A percentile compares a stretch with the other conserved stretches of the same genome.
These are phyloP conservation scores for Malthinus flaveolus DNA, from an alignment of 2,888 invertebrate species.

Conservation along the genomic window DNA sequence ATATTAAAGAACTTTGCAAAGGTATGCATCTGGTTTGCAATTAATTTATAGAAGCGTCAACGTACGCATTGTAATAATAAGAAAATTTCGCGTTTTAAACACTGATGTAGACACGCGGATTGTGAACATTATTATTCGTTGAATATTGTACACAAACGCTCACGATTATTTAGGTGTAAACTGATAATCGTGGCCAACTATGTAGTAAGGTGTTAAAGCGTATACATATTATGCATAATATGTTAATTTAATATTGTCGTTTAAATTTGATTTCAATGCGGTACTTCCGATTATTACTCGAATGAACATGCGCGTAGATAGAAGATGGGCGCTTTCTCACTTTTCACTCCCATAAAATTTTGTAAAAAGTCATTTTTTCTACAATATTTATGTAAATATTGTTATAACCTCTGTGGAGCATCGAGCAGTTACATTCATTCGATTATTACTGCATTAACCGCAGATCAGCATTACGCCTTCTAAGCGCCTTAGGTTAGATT, in stretches of 20 bases:
- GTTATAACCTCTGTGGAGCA: no score
- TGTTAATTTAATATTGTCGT: constrained; percentile 16
- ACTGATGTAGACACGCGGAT: constrained; percentile 39
- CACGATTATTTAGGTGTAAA: constrained; percentile 37
- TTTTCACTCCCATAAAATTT: no score
- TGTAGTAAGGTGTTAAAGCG: constrained; percentile 28
- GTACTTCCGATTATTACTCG: constrained; percentile 2
- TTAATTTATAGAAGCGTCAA: constrained; percentile 40
- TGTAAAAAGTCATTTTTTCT: no score
- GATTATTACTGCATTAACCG: no score
- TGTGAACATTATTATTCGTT: constrained; percentile 30
- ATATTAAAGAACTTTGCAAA: no score
- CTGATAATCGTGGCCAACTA: constrained; percentile 35
- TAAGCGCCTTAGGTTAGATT: no score
- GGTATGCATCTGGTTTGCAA: no score
- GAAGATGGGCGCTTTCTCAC: no score
- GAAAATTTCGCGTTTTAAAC: constrained; percentile 38
- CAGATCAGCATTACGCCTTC: no score
- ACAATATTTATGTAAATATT: no score
- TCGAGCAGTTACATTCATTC: no score
- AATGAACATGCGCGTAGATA: no score
- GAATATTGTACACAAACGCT: constrained; percentile 33
- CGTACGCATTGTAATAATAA: constrained; percentile 41
- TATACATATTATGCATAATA: constrained; percentile 19
- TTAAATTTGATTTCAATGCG: constrained; percentile 13